Conservation (phyloP, 2,113 vertebrate species). For the Odontophorus gujanensis region DNA sequence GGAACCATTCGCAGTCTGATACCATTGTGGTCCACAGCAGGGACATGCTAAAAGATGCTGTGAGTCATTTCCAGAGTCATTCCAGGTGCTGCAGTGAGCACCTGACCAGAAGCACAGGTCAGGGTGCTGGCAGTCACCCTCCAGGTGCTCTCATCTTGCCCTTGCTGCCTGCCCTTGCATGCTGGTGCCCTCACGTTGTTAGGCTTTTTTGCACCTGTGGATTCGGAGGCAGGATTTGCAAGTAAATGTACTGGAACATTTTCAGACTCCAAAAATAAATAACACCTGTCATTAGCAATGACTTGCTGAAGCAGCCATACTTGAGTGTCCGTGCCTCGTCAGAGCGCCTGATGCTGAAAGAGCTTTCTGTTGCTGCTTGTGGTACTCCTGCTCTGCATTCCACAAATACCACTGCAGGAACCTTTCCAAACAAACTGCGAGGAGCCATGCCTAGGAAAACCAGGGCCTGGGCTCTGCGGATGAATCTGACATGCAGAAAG, state of each 20-base stretch:
- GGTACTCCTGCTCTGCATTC: background rate
- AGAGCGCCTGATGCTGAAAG: background rate
- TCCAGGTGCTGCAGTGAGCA: rapidly evolving
- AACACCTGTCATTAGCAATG: constrained; percentile 16
- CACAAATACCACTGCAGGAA: rapidly evolving
- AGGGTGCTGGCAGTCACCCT: background rate
- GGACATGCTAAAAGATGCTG: background rate
- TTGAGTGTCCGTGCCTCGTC: background rate
- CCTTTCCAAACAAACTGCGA: background rate
- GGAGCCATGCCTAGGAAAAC: background rate
- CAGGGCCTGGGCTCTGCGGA: background rate
- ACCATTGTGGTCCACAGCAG: background rate
- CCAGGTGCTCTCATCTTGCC: background rate
- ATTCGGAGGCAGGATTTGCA: constrained; percentile 23
- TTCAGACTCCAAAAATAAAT: constrained; percentile 48
- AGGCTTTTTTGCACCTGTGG: background rate
- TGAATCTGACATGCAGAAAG: background rate
- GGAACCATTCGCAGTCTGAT: background rate
- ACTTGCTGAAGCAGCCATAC: background rate
- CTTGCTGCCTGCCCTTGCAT: background rate
- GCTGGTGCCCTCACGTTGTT: background rate
- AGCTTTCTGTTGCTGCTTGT: background rate
- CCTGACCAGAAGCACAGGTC: background rate
- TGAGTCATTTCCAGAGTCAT: background rate
- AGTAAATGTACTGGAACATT: constrained; percentile 9